A percentile compares a stretch with the other conserved stretches of the same genome.
phyloP scores from a whole-genome alignment of 2,888 invertebrate genomes.

The Mycalesis mineus region DNA sequence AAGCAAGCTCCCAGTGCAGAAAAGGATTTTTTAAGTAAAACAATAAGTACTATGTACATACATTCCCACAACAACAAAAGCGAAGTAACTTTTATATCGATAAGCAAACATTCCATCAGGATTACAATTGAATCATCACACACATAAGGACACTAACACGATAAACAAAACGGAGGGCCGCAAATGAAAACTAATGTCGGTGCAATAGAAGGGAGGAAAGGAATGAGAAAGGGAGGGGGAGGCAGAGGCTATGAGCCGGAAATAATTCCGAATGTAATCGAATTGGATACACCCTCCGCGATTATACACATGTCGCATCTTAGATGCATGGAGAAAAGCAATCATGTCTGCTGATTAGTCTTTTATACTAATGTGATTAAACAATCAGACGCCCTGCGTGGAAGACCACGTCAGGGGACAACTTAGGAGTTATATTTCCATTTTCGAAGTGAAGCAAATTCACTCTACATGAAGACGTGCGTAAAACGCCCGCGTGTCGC shows the following conservation, averaged over 20 bases:
- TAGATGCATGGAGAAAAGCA: background rate
- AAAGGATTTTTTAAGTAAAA: no score
- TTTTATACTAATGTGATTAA: no score
- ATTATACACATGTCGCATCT: slow-evolving; percentile 31
- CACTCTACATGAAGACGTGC: no score
- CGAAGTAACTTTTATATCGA: background rate
- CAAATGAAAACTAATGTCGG: slow-evolving; percentile 72
- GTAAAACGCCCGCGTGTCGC: no score
- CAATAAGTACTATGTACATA: no score
- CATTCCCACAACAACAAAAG: no score
- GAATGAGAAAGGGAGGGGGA: background rate
- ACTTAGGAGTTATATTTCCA: no score
- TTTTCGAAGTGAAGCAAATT: no score
- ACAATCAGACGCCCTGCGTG: no score
- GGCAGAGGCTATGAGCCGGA: slow-evolving; percentile 47
- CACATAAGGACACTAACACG: slow-evolving; percentile 21
- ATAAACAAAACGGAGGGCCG: slow-evolving; percentile 30
- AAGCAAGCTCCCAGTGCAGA: no score
- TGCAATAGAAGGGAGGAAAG: slow-evolving; percentile 28
- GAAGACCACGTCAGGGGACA: no score
- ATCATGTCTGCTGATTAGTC: background rate
- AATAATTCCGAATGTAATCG: slow-evolving; percentile 55
- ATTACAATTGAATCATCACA: slow-evolving; percentile 4
- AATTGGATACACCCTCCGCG: slow-evolving; percentile 51
- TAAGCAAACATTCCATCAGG: background rate